These are phyloP conservation scores for Amniataba percoides DNA, from an alignment of 2,797 vertebrate genomes.

Conservation along the genomic window DNA sequence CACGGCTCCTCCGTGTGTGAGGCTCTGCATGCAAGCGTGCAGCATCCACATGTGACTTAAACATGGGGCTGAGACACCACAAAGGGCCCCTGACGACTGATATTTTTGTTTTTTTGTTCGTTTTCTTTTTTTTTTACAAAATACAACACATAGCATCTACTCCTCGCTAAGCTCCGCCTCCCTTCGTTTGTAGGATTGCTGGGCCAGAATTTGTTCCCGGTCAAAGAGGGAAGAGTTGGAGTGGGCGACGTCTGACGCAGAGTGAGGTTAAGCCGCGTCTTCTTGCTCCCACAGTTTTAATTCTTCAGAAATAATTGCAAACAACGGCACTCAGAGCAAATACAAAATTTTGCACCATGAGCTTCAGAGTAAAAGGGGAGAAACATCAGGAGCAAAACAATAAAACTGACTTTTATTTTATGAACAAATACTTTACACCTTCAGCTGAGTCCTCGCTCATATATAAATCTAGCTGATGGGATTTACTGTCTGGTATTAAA, in stretches of 20 bases:
- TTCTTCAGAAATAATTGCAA: not conserved
- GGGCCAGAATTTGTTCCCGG: not conserved
- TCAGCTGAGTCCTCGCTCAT: not conserved
- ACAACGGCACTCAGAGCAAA: not conserved
- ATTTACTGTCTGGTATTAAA: not conserved
- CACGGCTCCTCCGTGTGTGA: slow-evolving; percentile 27
- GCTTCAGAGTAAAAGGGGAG: not conserved
- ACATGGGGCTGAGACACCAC: not conserved
- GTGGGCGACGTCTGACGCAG: too few species aligned
- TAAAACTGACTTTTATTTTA: not conserved
- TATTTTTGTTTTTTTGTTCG: not conserved
- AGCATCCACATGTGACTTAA: slow-evolving; percentile 44
- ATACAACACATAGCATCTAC: not conserved
- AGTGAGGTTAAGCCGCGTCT: not conserved
- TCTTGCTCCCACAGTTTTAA: not conserved
- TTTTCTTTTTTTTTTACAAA: not conserved
- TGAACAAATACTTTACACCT: not conserved
- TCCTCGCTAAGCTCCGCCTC: not conserved
- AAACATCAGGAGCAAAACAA: not conserved
- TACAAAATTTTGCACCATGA: not conserved
- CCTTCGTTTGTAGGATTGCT: not conserved
- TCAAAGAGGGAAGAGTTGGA: not conserved
- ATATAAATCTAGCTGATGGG: not conserved
- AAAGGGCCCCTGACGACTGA: not conserved
- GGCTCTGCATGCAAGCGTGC: slow-evolving; percentile 17